Evolutionary conservation across 2,797 vertebrate species (phyloP), one percentile per base, ranked within the genome.

Genomic region (Bovichtus variegatus): DNA sequence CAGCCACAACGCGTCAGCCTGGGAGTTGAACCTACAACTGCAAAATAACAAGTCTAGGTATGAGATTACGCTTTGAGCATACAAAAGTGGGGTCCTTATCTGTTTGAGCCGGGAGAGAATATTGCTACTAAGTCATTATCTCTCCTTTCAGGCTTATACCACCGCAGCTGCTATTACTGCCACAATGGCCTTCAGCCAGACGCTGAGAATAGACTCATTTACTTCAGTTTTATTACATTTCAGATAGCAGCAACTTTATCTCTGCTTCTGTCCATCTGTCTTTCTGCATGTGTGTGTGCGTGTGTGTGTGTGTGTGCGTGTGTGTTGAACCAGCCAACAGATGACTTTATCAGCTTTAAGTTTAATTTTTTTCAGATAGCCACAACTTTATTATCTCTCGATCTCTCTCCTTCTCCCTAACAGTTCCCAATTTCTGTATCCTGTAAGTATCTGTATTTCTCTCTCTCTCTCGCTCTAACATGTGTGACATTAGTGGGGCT

Each of bases 191-290:
- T 80, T 78, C 81, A 87, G 87, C 83, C 4, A 63, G 64, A 64
- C 2, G 21, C 73, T 5, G 46, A 85, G 76, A 88, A 88, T 76
- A 88, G 82, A 89, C 87, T 93, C 84, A 87, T 92, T 91, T 91
- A 87, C 83, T 91, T 76, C 73, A 87, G 46, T 91, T 91, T 91
- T 91, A 92, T 93, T 91, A 92, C 90, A 85, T 91, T 90, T 92
- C 87, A 90, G 88, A 92, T 89, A 88, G 85, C 57, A 51, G 81
- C 49, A 49, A 78, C 83, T 90, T 84, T 90, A 89, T 93, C 90
- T 85, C 61, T 67, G 65, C 18, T 70, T 90, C 81, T 70, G 85
- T 89, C 83, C 76, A 58, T 90, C 83, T 87, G 82, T 78, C 80
- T 84, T 78, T 68, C 70, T 78, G 83, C 73, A 80, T 31, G 71